Base-by-base conservation (phyloP, 2,888 invertebrate genomes). In the Ecdyonurus torrentis region DNA sequence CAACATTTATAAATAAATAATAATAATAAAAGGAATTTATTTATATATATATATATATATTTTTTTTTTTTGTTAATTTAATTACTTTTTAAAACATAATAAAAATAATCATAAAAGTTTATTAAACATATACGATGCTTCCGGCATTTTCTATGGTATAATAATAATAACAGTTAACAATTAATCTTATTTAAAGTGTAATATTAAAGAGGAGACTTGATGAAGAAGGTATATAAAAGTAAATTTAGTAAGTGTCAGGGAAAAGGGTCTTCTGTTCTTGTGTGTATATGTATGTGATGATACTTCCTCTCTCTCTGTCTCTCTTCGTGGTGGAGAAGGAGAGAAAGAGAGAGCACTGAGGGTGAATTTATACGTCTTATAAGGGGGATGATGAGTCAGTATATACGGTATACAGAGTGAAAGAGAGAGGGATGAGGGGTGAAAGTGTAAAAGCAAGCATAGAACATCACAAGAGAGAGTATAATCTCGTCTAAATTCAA, bases 391-490 rank as follows among this genome's bases (percentile, higher is more conserved):
- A 37, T 37, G 37, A 37, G 37, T 37, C 37, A 37, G 37, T 37
- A n/a, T n/a, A n/a, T 22, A 59, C n/a, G 60, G 53, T 53, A 7
- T 59, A 5, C 58, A 25, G 53, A 25, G 63, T 18, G 63, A 19
- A 61, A 18, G 61, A 55, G 50, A 25, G 60, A 62, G 61, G 55
- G 52, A 50, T 59, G n/a, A 10, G 59, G 24, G 59, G 23, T 22
- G 59, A 24, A 22, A 23, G 20, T 23, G 23, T 2, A 24, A 60
- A 63, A 63, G 63, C 63, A 61, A 59, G 65, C 61, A 61, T 60
- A 23, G 23, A 58, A 58, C 53, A 58, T 19, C 23, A 20, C 55
- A 2, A 37, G 37, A 37, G 37, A 37, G 37, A 37, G 37, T 7
- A 15, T 37, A 37, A 37, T 37, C 37, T 37, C 7, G 37, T 37